A percentile compares a stretch with the other conserved stretches of the same genome.
These are phyloP conservation scores for Helogale parvula DNA, from an alignment of 2,113 vertebrate genomes.

Conservation along the genomic window DNA sequence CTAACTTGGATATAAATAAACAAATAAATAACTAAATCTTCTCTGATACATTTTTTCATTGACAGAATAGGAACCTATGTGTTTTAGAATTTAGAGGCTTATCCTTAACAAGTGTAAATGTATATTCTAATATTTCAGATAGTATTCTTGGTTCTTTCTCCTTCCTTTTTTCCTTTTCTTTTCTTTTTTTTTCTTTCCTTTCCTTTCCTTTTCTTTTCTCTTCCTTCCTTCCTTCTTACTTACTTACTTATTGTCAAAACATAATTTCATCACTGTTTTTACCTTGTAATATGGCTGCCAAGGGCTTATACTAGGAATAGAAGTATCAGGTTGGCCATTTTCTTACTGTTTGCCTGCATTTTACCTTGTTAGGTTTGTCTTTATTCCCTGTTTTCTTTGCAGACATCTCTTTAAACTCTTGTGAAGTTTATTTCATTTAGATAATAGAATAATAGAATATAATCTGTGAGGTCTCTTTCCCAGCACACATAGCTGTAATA, in stretches of 20 bases:
- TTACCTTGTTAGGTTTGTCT: background rate
- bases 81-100: background rate
- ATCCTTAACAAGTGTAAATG: background rate
- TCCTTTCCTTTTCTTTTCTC: too few relatives aligned
- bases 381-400: background rate
- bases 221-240: too few relatives aligned
- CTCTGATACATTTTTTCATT: background rate
- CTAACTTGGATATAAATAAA: too few relatives aligned
- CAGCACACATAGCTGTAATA: background rate
- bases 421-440: background rate
- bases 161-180: too few relatives aligned
- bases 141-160: background rate
- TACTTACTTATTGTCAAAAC: background rate
- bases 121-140: background rate
- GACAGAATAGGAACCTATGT: background rate
- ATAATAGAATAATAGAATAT: background rate
- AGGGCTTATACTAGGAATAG: background rate
- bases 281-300: background rate
- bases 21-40: background rate
- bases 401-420: background rate
- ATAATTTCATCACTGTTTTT: background rate
- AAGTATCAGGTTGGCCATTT: background rate
- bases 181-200: too few relatives aligned
- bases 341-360: background rate
- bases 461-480: background rate